Evolutionary conservation across 1,140 invertebrate species (phyloP).

Genomic region (Parapsyche elsis): DNA sequence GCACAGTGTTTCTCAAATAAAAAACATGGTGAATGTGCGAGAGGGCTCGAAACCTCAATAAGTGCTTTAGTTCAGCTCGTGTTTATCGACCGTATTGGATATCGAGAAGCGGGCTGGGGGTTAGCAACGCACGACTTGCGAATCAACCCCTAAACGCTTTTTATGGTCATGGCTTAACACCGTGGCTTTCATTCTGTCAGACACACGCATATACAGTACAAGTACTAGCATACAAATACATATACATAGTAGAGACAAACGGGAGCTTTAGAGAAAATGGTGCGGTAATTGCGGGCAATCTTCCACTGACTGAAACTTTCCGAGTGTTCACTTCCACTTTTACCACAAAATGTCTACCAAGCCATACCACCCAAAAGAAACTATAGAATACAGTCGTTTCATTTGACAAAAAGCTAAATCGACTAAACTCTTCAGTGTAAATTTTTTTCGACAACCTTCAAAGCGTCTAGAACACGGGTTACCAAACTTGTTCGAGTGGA

Average conservation of each 20-base stretch:
- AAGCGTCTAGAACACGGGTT: too few species aligned
- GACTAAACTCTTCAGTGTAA: too few species aligned
- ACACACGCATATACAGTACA: neutral
- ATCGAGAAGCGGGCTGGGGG: neutral
- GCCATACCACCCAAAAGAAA: neutral
- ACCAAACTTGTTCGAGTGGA: too few species aligned
- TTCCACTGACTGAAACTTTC: constrained; percentile 3
- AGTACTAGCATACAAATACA: neutral
- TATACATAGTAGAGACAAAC: neutral
- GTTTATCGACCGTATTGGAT: constrained; percentile 3
- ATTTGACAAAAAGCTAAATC: too few species aligned
- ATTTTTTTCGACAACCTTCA: too few species aligned
- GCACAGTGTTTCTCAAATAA: neutral
- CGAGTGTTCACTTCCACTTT: constrained; percentile 20
- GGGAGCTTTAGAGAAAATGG: neutral
- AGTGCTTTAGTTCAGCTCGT: neutral
- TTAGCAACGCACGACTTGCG: neutral
- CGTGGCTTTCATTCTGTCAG: constrained; percentile 5
- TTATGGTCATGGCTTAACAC: constrained; percentile 10
- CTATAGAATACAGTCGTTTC: too few species aligned
- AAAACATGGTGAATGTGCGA: neutral
- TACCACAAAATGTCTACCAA: neutral
- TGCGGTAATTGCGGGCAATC: neutral
- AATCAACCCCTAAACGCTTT: neutral
- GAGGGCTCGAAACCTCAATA: neutral